Percentiles rank a stretch among this genome's conserved stretches.
phyloP scores from a whole-genome alignment of 2,888 invertebrate species.

The Thysanoteuthis rhombus region DNA sequence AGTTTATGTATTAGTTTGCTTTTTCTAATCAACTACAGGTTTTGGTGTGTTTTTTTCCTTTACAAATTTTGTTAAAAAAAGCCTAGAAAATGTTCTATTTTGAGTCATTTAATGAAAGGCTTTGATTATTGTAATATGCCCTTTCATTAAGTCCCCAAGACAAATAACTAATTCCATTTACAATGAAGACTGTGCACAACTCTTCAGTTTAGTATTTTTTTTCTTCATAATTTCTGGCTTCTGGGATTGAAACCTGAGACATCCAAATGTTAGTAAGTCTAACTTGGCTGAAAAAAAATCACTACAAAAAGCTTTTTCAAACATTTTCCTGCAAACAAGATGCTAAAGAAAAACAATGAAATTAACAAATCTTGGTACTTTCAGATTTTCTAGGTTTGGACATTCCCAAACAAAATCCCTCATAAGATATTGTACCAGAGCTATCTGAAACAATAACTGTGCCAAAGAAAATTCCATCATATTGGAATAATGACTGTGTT shows the following conservation, averaged over 20 bases:
- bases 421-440: no score
- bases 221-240: neutral
- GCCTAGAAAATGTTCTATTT: neutral
- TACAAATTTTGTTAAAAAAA: neutral
- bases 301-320: neutral
- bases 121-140: neutral
- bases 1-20: neutral
- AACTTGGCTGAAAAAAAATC: neutral
- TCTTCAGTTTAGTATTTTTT: neutral
- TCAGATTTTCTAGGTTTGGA: no score
- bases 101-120: neutral
- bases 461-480: no score
- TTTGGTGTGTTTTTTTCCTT: neutral
- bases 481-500: no score
- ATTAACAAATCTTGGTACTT: no score
- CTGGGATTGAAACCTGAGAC: no score
- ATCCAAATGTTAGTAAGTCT: neutral
- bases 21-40: neutral
- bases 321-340: neutral
- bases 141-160: neutral
- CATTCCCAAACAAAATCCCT: no score
- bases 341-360: neutral
- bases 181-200: neutral
- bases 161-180: neutral
- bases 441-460: no score